Evolutionary conservation across 2,888 invertebrate genomes (phyloP), one percentile per base, ranked within the genome.

Genomic region (Synanthedon myopaeformis): DNA sequence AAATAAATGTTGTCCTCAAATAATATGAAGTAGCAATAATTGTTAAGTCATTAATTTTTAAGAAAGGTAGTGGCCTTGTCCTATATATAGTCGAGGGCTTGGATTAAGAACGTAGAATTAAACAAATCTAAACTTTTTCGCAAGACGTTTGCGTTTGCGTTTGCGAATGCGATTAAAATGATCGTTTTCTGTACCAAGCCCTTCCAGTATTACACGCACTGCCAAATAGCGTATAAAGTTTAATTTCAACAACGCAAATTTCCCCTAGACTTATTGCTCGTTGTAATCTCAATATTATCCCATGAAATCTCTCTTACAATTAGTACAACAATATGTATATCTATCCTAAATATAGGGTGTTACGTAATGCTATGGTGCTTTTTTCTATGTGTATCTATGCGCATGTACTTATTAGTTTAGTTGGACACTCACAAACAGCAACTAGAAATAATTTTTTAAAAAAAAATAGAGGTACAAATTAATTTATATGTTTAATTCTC

Each of bases 361-460:
- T 62, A 62, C 61, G 63, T 61, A 67, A 57, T 64, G 69, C 60
- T 66, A 70, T 73, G 76, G 76, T 77, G 76, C 76, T 76, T 74
- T 57, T 58, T 14, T 64, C 58, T 35, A 35, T 35, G 14, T 61
- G 62, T 57, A 54, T 60, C 57, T 71, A 66, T 65, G 70, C 68
- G 64, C 69, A 68, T 63, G 68, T 72, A 74, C 70, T 73, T 74
- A 69, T 61, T 45, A 45, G 45, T 12, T 45, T 35, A 35, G 14
- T 45, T 45, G 3, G 13, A 13, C 14, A 45, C 45, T 45, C 13
- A 45, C n/a, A 45, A 45, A 45, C 45, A 45, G 45, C 45, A 35
- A 35, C 35, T 35, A 35, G 10, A 35, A 35, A 35, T 35, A 35
- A 35, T 35, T 2, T 5, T 23, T 1, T 4, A 35, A 35, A 35